Evolutionary conservation across 2,888 invertebrate genomes (phyloP), one percentile per base, ranked within the genome.

Genomic region (Stenichneumon culpator): DNA sequence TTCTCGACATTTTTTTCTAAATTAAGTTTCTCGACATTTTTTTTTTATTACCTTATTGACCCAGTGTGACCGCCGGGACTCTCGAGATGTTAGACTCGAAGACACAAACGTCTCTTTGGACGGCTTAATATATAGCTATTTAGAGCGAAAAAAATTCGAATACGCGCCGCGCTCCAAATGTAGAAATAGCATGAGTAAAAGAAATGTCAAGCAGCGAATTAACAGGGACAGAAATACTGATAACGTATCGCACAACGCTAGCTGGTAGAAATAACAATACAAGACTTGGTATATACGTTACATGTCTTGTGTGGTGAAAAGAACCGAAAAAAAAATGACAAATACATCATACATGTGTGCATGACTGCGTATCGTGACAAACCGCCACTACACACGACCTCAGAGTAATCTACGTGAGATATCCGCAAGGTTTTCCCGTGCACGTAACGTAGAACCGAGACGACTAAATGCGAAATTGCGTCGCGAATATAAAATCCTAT

Each of bases 391-490:
- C 72, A 22, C 36, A 50, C 57, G 22, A 54, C 11, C 39, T 22
- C 54, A 11, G 5, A 22, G 28, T 54, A 54, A 22, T 11, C 22
- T 54, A 32, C 54, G 19, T 52, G 19, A 32, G 39, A 39, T 57
- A 39, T 72, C 39, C 25, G 22, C 72, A 39, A 39, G 57, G 16
- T 32, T 63, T 73, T 73, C 44, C 36, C 39, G 52, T 36, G 25
- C 57, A 73, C 73, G 73, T 73, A 73, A 73, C 57, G 44, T 39
- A 39, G 44, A 60, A 73, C 22, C 9, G 57, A 60, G 57, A 16
- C 73, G 39, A 16, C 39, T 25, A 47, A 73, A 73, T 60, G 73
- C 39, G 44, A 39, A 73, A 73, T 57, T 73, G 73, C 73, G 57
- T 73, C 16, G 57, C 57, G 44, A 44, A 73, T 44, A 39, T 73